A percentile compares a stretch with the other conserved stretches of the same genome.
Evolutionary conservation across 1,140 invertebrate species (phyloP).

Genomic region (Zaprionus taronus): DNA sequence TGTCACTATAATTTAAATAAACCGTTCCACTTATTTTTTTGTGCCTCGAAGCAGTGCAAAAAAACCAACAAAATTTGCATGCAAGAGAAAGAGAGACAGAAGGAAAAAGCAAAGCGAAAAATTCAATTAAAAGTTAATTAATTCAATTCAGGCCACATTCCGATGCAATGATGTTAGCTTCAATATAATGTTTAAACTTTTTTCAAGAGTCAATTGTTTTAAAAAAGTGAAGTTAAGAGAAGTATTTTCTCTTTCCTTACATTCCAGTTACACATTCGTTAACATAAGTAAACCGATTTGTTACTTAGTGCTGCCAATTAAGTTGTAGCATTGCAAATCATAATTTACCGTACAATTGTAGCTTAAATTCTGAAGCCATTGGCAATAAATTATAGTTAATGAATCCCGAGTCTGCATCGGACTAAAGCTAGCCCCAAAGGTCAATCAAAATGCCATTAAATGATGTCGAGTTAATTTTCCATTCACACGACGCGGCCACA

Average conservation of each 20-base stretch:
- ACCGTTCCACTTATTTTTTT: background rate
- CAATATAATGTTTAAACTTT: background rate
- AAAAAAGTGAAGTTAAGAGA: background rate
- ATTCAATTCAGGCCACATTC: conserved; percentile 5
- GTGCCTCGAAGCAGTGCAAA: background rate
- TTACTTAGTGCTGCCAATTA: background rate
- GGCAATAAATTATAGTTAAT: conserved; percentile 1
- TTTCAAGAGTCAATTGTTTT: background rate
- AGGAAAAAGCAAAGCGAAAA: background rate
- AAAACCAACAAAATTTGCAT: conserved; percentile 3
- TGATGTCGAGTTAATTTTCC: conserved; percentile 8
- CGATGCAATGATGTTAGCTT: background rate
- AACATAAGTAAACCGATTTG: background rate
- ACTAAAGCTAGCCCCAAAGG: background rate
- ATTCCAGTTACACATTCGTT: background rate
- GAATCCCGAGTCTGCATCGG: background rate
- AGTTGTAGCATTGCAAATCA: too few relatives aligned
- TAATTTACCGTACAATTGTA: too few relatives aligned
- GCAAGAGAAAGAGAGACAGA: background rate
- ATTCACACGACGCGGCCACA: conserved; percentile 8
- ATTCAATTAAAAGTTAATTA: conserved; percentile 8
- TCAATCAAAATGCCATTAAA: conserved; percentile 1
- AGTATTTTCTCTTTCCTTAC: too few relatives aligned
- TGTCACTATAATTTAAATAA: conserved; percentile 2
- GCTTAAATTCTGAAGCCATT: background rate